These are phyloP conservation scores for Hecatera dysodea DNA, from an alignment of 2,888 invertebrate species.

Conservation along the genomic window DNA sequence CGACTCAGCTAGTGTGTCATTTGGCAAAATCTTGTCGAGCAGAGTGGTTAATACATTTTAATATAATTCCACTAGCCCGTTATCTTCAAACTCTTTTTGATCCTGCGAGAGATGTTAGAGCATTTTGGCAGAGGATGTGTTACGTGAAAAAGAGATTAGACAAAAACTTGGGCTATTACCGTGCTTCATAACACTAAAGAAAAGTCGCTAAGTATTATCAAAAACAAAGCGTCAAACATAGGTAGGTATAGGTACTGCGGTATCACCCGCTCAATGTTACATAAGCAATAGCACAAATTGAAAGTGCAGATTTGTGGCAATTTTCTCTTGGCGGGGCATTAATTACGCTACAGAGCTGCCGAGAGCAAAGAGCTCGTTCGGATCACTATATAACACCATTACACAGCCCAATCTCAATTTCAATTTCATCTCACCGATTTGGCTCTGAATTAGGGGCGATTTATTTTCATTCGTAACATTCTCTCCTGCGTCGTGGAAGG, in stretches of 20 bases:
- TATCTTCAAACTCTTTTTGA: too few species aligned
- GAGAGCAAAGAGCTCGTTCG: slow-evolving; percentile 67
- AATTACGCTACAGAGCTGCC: slow-evolving; percentile 72
- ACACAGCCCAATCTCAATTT: slow-evolving; percentile 77
- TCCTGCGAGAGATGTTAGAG: too few species aligned
- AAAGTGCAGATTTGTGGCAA: slow-evolving; percentile 72
- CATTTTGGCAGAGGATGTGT: too few species aligned
- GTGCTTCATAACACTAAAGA: too few species aligned
- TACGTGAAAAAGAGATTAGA: too few species aligned
- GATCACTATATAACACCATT: slow-evolving; percentile 70
- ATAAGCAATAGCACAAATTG: slow-evolving; percentile 64
- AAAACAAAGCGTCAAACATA: not conserved
- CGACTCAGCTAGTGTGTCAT: too few species aligned
- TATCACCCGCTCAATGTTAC: slow-evolving; percentile 15
- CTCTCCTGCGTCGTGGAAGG: slow-evolving; percentile 68
- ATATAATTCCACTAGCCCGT: too few species aligned
- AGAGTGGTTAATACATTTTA: too few species aligned
- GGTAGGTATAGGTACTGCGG: not conserved
- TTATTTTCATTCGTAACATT: slow-evolving; percentile 81
- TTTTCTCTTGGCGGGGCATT: slow-evolving; percentile 74
- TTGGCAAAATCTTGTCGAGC: too few species aligned
- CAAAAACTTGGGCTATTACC: too few species aligned
- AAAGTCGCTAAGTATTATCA: too few species aligned
- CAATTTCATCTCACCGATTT: slow-evolving; percentile 81
- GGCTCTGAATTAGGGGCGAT: slow-evolving; percentile 80